Evolutionary conservation across 1,140 invertebrate genomes (phyloP).

Genomic region (Frieseomelitta varia): DNA sequence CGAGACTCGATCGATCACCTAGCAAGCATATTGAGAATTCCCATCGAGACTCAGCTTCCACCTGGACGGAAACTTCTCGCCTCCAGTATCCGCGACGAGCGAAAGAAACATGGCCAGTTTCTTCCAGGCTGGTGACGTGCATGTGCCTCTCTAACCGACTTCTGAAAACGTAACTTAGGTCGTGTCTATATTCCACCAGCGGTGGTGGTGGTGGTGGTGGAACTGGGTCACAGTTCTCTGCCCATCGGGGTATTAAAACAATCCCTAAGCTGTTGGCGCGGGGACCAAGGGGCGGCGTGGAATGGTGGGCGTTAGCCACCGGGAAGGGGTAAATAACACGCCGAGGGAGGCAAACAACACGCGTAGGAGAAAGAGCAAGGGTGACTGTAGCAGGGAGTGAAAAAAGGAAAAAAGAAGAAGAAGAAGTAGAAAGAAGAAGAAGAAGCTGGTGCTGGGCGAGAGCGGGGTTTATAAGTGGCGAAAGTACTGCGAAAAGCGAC

Average conservation of each 20-base stretch:
- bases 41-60: background rate
- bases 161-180: constrained; percentile 33
- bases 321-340: constrained; percentile 12
- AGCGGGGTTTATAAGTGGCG: constrained; percentile 2
- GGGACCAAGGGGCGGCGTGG: background rate
- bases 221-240: constrained; percentile 49
- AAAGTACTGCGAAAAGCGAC: constrained; percentile 27
- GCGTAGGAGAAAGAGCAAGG: constrained; percentile 48
- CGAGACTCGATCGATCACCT: background rate
- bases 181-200: constrained; percentile 26
- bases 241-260: constrained; percentile 56
- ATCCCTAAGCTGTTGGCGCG: constrained; percentile 34
- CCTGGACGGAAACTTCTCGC: background rate
- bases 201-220: background rate
- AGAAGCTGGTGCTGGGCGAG: background rate
- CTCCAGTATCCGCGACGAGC: background rate
- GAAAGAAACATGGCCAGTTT: background rate
- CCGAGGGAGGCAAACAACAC: background rate
- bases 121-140: background rate
- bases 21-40: background rate
- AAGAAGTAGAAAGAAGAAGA: too few relatives aligned
- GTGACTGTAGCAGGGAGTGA: background rate
- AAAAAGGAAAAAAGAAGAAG: background rate
- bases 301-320: background rate
- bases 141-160: constrained; percentile 23